Conservation (phyloP, 2,113 vertebrate species). For the Brachyhypopomus gauderio region DNA sequence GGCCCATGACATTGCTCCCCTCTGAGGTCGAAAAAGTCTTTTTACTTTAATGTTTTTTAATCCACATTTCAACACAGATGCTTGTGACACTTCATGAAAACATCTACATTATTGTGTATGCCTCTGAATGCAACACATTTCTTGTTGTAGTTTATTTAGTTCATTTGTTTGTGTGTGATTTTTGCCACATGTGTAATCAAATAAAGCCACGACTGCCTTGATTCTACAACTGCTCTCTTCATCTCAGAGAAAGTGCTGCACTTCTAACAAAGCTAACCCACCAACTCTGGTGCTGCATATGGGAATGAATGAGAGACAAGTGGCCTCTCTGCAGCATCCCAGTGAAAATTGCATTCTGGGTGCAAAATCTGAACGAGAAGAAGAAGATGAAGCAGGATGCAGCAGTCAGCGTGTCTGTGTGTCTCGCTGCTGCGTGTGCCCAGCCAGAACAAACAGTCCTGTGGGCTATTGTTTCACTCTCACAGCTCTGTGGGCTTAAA, state of each 20-base stretch:
- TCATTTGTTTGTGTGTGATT: neutral
- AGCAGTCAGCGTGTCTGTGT: neutral
- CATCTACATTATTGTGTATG: too few species aligned
- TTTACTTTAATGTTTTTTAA: neutral
- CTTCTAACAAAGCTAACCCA: neutral
- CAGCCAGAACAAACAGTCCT: constrained; percentile 16
- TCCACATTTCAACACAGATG: too few species aligned
- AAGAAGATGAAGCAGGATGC: neutral
- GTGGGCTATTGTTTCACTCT: constrained; percentile 8
- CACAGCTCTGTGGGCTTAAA: neutral
- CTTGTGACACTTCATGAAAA: too few species aligned
- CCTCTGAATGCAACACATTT: neutral
- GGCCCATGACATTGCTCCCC: neutral
- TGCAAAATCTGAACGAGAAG: too few species aligned
- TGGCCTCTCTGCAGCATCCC: neutral
- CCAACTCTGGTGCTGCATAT: neutral
- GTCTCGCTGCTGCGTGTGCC: too few species aligned
- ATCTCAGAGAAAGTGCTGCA: neutral
- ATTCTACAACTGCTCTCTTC: neutral
- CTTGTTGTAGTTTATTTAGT: neutral
- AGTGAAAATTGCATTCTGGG: neutral
- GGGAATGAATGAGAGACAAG: neutral
- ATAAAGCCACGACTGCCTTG: neutral
- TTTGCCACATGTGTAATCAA: neutral
- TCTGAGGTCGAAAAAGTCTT: neutral